phyloP scores from a whole-genome alignment of 2,113 vertebrate species.

The Xiphophorus hellerii region DNA sequence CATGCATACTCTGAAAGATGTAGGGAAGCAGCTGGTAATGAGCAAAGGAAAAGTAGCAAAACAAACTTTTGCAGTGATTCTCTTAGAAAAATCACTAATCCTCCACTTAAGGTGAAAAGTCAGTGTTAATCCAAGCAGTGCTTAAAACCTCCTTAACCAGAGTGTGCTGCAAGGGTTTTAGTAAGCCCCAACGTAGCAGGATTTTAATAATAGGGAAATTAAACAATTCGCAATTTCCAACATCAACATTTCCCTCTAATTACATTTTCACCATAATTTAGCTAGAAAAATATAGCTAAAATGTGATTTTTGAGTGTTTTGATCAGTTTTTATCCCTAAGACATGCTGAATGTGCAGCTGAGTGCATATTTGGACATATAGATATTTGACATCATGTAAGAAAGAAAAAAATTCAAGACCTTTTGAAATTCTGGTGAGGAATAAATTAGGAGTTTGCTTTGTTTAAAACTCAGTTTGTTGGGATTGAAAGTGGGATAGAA shows the following conservation, averaged over 20 bases:
- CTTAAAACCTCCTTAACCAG: background rate
- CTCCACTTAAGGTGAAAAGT: slow-evolving; percentile 1
- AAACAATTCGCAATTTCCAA: background rate
- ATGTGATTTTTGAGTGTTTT: background rate
- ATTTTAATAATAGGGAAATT: background rate
- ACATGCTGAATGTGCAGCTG: background rate
- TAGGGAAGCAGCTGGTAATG: background rate
- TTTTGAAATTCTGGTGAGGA: background rate
- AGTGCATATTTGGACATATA: background rate
- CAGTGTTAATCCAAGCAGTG: background rate
- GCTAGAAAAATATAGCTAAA: background rate
- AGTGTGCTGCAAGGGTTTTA: background rate
- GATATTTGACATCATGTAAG: too few relatives aligned
- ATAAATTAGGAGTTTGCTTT: background rate
- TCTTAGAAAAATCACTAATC: background rate
- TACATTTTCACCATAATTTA: too few relatives aligned
- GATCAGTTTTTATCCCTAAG: background rate
- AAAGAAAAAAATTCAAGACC: too few relatives aligned
- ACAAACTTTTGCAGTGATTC: background rate
- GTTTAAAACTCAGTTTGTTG: background rate
- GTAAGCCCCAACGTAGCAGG: background rate
- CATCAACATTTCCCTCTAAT: background rate
- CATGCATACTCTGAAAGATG: background rate
- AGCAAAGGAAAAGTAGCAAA: background rate
- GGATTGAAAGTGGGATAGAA: too few relatives aligned